Evolutionary conservation across 2,797 vertebrate genomes (phyloP).

Genomic region (Hippopotamyrus pictus): DNA sequence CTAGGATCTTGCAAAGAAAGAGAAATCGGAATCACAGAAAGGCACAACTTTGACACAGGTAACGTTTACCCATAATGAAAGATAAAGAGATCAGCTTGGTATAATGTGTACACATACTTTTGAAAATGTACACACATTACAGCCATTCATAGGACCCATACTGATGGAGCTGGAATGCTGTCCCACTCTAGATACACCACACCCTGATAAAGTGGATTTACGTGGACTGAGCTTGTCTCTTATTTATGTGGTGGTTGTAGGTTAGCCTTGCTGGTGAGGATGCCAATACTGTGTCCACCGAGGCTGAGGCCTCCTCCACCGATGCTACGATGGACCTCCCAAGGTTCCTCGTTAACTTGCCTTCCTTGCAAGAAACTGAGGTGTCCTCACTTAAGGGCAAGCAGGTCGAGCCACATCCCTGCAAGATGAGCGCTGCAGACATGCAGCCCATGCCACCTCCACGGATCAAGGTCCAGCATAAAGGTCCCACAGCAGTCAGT

Average conservation of each 20-base stretch:
- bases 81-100: not conserved
- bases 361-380: not conserved
- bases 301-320: not conserved
- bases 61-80: not conserved
- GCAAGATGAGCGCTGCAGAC: not conserved
- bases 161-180: not conserved
- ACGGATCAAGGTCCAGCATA: not conserved
- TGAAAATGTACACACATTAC: not conserved
- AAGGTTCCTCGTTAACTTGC: not conserved
- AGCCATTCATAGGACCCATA: not conserved
- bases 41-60: conserved; percentile 4
- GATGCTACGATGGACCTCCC: conserved; percentile 1
- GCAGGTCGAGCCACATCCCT: not conserved
- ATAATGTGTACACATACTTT: not conserved
- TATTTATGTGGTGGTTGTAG: conserved; percentile 7
- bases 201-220: not conserved
- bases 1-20: conserved; percentile 48
- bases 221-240: not conserved
- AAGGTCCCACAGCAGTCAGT: not conserved
- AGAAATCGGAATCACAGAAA: conserved; percentile 31
- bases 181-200: not conserved
- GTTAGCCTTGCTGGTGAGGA: not conserved
- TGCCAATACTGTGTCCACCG: not conserved
- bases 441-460: not conserved
- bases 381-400: not conserved